phyloP scores from a whole-genome alignment of 2,113 vertebrate species.

The Xenopus borealis region DNA sequence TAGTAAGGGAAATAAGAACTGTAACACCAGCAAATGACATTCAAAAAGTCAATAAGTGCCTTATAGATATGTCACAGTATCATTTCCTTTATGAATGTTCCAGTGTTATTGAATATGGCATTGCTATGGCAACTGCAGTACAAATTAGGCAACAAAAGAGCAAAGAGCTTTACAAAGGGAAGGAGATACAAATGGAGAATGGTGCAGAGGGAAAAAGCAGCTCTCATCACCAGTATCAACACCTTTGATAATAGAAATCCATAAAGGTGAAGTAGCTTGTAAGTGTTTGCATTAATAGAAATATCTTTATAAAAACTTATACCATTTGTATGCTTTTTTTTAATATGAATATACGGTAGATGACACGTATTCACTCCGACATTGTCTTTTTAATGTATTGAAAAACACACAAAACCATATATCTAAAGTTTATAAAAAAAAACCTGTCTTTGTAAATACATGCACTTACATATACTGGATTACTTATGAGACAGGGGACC shows the following conservation, averaged over 20 bases:
- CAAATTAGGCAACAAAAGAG: conserved; percentile 11
- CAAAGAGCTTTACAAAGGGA: conserved; percentile 17
- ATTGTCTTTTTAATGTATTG: no score
- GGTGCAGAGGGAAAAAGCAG: neutral
- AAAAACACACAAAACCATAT: no score
- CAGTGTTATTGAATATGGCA: conserved; percentile 27
- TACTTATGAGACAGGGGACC: no score
- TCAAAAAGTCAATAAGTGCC: conserved; percentile 30
- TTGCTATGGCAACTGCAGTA: conserved; percentile 38
- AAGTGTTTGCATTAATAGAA: neutral
- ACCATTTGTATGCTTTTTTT: neutral
- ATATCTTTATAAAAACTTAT: neutral
- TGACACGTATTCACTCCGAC: neutral
- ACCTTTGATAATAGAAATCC: neutral
- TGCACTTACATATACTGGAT: no score
- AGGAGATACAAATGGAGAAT: conserved; percentile 14
- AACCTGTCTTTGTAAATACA: no score
- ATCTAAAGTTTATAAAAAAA: no score
- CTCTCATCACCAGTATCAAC: neutral
- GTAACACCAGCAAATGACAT: neutral
- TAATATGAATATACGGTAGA: neutral
- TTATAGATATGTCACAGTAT: conserved; percentile 20
- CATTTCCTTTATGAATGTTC: conserved; percentile 14
- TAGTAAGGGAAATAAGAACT: conserved; percentile 1
- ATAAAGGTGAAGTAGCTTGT: neutral